phyloP scores from a whole-genome alignment of 2,113 vertebrate species.

The Plecturocebus donacophilus region DNA sequence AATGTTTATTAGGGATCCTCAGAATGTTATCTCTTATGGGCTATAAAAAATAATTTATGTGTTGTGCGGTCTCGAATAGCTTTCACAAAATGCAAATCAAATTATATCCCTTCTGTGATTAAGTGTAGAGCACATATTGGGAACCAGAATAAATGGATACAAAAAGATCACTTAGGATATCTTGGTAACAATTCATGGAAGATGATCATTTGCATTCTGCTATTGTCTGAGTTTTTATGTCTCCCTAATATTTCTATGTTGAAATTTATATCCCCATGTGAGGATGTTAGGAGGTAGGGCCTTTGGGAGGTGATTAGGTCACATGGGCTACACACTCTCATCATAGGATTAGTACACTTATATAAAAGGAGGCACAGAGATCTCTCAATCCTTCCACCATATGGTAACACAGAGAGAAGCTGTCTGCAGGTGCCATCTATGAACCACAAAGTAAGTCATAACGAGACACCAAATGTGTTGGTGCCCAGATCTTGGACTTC shows the following conservation, averaged over 20 bases:
- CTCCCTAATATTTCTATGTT: neutral
- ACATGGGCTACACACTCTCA: no score
- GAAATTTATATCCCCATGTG: neutral
- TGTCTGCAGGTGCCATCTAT: neutral
- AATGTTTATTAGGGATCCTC: neutral
- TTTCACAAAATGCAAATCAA: neutral
- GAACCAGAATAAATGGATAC: neutral
- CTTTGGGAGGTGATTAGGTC: neutral
- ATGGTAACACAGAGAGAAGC: neutral
- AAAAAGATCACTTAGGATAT: neutral
- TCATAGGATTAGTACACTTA: neutral
- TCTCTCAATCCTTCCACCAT: neutral
- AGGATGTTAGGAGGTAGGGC: neutral
- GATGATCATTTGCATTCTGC: neutral
- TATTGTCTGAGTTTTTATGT: neutral
- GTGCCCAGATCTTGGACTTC: neutral
- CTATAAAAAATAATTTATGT: neutral
- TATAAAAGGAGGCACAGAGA: neutral
- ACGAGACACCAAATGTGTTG: neutral
- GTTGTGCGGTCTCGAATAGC: neutral
- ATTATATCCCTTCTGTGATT: neutral
- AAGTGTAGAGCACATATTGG: neutral
- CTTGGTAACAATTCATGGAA: neutral
- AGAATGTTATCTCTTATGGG: neutral
- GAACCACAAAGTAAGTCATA: neutral